A percentile compares a stretch with the other conserved stretches of the same genome.
Evolutionary conservation across 1,140 invertebrate genomes (phyloP).

Genomic region (Diachasmimorpha longicaudata): DNA sequence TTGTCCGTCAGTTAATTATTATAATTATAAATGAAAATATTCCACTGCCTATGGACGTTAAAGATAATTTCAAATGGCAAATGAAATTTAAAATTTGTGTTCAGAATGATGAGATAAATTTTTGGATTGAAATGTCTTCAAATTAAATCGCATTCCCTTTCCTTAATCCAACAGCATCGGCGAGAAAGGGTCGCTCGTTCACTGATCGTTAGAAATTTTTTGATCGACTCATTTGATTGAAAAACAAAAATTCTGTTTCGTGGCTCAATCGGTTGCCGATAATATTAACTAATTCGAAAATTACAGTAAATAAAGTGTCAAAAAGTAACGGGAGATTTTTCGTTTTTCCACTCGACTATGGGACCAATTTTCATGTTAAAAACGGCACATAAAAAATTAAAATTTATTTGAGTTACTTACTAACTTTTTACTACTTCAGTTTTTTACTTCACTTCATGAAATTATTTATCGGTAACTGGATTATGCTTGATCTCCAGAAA

Average conservation of each 20-base stretch:
- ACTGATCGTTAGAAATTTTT: not conserved
- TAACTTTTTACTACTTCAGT: not conserved
- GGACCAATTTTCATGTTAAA: constrained; percentile 18
- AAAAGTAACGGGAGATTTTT: not conserved
- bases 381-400: not conserved
- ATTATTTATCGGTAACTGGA: constrained; percentile 25
- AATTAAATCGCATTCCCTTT: not conserved
- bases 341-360: not conserved
- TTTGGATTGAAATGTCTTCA: not conserved
- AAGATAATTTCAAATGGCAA: not conserved
- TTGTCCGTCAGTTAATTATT: not conserved
- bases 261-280: constrained; percentile 16
- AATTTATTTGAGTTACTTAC: not conserved
- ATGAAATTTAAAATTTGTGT: not conserved
- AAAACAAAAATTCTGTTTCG: constrained; percentile 12
- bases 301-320: not conserved
- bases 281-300: not conserved
- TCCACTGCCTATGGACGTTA: not conserved
- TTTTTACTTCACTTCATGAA: not conserved
- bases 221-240: not conserved
- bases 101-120: not conserved
- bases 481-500: constrained; percentile 41
- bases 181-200: not conserved
- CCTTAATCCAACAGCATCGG: not conserved
- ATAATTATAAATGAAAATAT: not conserved